These are phyloP conservation scores for Polyommatus iphigenia DNA, from an alignment of 2,888 invertebrate species.

Conservation along the genomic window DNA sequence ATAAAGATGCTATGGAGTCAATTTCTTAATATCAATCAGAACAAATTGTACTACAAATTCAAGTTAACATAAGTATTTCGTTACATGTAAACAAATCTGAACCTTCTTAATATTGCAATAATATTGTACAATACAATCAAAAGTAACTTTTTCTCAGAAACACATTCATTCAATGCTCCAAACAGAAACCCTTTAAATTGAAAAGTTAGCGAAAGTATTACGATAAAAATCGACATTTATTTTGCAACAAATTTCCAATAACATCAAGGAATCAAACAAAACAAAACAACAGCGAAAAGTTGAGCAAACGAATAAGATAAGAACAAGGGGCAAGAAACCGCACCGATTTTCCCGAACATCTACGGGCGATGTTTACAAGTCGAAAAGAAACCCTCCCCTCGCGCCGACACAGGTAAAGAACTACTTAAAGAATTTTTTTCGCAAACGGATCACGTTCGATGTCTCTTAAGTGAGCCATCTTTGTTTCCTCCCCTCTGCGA, in stretches of 20 bases:
- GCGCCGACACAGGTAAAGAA: slow-evolving; percentile 48
- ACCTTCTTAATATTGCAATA: neutral
- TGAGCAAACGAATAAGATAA: slow-evolving; percentile 47
- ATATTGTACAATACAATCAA: neutral
- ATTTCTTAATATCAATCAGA: slow-evolving; percentile 7
- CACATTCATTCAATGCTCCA: neutral
- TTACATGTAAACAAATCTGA: neutral
- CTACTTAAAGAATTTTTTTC: slow-evolving; percentile 61
- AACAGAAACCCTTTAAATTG: neutral
- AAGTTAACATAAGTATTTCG: neutral
- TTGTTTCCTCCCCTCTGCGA: slow-evolving; percentile 62
- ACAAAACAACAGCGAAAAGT: slow-evolving; percentile 36
- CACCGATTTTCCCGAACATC: slow-evolving; percentile 64
- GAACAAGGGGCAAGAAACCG: slow-evolving; percentile 50
- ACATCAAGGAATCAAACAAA: slow-evolving; percentile 35
- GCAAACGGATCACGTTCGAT: slow-evolving; percentile 78
- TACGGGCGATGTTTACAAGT: slow-evolving; percentile 70
- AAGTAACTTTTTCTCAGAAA: neutral
- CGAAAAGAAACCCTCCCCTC: slow-evolving; percentile 59
- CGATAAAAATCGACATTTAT: slow-evolving; percentile 2
- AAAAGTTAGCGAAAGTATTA: neutral
- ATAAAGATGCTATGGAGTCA: neutral
- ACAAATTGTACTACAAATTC: neutral
- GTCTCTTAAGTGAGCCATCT: slow-evolving; percentile 75
- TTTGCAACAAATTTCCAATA: slow-evolving; percentile 18